Conservation (phyloP, 2,888 invertebrate species). For the Epinotia bilunana region DNA sequence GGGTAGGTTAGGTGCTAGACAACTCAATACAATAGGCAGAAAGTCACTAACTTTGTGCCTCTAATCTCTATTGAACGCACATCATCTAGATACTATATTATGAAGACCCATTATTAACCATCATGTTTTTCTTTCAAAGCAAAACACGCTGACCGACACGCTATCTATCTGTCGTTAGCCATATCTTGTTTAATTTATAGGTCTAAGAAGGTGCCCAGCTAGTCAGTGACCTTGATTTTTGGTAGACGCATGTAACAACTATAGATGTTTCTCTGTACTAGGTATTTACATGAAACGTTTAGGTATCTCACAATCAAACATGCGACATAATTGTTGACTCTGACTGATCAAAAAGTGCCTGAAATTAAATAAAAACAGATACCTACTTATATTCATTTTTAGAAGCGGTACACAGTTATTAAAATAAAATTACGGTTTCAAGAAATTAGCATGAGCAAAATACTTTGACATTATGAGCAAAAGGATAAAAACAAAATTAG, state of each 20-base stretch:
- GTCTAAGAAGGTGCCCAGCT: slow-evolving; percentile 11
- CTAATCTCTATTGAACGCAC: not conserved
- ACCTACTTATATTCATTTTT: not conserved
- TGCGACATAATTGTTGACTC: not conserved
- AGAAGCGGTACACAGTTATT: not conserved
- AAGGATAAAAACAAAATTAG: slow-evolving; percentile 49
- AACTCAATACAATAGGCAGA: too few relatives aligned
- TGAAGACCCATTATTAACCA: not conserved
- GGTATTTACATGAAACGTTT: slow-evolving; percentile 6
- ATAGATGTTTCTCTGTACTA: not conserved
- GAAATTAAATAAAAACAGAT: not conserved
- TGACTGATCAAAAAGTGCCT: slow-evolving; percentile 3
- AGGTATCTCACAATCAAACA: slow-evolving; percentile 6
- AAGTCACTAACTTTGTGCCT: not conserved
- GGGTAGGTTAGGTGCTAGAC: too few relatives aligned
- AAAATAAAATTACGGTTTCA: slow-evolving; percentile 34
- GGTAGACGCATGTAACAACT: not conserved
- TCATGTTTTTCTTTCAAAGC: not conserved
- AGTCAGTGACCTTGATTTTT: slow-evolving; percentile 28
- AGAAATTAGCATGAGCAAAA: slow-evolving; percentile 13
- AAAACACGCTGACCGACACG: not conserved
- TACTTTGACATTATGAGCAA: slow-evolving; percentile 41
- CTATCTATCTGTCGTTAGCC: not conserved
- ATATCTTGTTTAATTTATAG: slow-evolving; percentile 1
- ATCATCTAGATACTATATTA: not conserved